phyloP scores from a whole-genome alignment of 2,888 invertebrate species.

The Epistrophe grossulariae region DNA sequence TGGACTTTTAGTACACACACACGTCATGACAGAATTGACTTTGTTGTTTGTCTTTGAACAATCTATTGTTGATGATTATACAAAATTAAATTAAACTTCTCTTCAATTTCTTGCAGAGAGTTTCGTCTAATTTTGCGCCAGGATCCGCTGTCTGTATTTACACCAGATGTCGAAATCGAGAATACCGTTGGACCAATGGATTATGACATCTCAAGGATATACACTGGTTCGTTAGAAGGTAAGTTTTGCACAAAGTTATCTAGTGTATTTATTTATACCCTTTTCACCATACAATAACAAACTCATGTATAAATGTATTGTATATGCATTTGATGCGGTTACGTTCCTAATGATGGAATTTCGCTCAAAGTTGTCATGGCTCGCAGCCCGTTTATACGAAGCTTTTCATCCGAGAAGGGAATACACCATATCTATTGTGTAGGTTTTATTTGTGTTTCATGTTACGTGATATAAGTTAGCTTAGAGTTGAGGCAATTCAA shows the following conservation, averaged over 20 bases:
- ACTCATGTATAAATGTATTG: neutral
- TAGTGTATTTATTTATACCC: neutral
- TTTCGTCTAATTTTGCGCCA: slow-evolving; percentile 90
- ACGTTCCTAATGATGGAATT: slow-evolving; percentile 62
- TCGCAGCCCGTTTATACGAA: slow-evolving; percentile 47
- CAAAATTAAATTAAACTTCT: slow-evolving; percentile 30
- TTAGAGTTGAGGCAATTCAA: slow-evolving; percentile 49
- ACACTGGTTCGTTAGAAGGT: slow-evolving; percentile 93
- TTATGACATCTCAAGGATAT: slow-evolving; percentile 90
- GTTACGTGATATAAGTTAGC: slow-evolving; percentile 60
- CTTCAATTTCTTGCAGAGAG: slow-evolving; percentile 86
- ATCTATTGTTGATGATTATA: slow-evolving; percentile 52
- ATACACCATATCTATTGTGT: slow-evolving; percentile 32
- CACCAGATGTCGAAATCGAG: slow-evolving; percentile 91
- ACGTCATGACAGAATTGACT: neutral
- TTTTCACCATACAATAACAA: slow-evolving; percentile 7
- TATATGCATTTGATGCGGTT: slow-evolving; percentile 50
- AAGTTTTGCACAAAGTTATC: slow-evolving; percentile 77
- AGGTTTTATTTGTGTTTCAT: slow-evolving; percentile 10
- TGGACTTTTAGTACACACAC: neutral
- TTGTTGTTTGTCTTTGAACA: slow-evolving; percentile 11
- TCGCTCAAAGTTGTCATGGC: slow-evolving; percentile 61
- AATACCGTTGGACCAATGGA: slow-evolving; percentile 88
- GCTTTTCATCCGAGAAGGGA: slow-evolving; percentile 34
- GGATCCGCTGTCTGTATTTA: slow-evolving; percentile 89